phyloP scores from a whole-genome alignment of 2,113 vertebrate genomes.

The Cathartes aura region DNA sequence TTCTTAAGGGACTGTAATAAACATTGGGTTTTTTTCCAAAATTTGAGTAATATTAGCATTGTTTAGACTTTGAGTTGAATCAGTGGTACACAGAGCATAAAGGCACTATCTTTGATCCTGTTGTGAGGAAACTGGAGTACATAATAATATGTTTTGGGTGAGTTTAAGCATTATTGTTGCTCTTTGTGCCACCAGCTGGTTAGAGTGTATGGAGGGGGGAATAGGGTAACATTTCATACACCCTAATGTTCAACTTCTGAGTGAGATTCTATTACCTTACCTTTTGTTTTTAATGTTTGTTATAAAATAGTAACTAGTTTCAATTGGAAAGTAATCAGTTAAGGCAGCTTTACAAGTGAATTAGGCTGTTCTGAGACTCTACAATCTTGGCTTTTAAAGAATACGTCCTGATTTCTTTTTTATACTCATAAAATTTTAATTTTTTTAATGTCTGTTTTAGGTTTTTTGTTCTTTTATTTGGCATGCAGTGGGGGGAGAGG shows the following conservation, averaged over 20 bases:
- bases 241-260: background rate
- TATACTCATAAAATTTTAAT: background rate
- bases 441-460: background rate
- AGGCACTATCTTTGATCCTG: background rate
- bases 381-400: background rate
- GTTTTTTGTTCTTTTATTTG: background rate
- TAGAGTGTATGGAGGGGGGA: background rate
- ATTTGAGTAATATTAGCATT: background rate
- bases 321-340: background rate
- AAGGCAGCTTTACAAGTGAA: background rate
- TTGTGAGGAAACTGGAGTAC: background rate
- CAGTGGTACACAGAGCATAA: background rate
- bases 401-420: background rate
- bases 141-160: background rate
- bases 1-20: background rate
- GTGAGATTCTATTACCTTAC: background rate
- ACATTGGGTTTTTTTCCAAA: background rate
- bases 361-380: background rate
- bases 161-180: background rate
- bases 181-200: background rate
- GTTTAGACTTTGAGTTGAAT: background rate
- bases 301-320: background rate
- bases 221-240: background rate
- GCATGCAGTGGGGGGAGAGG: background rate
- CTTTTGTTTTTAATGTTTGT: background rate